Evolutionary conservation across 2,113 vertebrate species (phyloP).

Genomic region (Serinus canaria): DNA sequence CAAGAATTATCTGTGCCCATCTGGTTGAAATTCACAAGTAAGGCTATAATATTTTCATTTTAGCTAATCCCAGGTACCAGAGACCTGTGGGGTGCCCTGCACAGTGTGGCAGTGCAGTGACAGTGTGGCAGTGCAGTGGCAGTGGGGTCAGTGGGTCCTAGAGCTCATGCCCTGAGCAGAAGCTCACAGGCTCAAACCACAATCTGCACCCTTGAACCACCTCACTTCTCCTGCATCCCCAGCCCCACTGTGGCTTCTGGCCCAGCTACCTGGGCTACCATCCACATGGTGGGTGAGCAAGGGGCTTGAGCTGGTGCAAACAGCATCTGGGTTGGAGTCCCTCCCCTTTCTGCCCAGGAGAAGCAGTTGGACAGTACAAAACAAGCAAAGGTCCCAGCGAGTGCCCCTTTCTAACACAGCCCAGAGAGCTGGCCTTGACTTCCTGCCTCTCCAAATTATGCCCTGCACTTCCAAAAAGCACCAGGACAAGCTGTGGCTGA

Average conservation of each 20-base stretch:
- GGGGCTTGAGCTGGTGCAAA: neutral
- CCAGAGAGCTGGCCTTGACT: slow-evolving; percentile 5
- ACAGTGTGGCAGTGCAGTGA: neutral
- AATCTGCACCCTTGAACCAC: neutral
- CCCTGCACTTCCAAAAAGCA: slow-evolving; percentile 46
- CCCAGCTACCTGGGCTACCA: neutral
- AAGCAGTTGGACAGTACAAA: neutral
- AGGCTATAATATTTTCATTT: neutral
- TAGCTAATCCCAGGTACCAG: neutral
- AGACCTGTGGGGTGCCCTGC: neutral
- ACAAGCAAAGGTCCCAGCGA: neutral
- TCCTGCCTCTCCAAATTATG: slow-evolving; percentile 57
- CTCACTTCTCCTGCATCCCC: neutral
- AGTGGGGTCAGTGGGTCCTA: accelerated
- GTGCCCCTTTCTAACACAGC: neutral
- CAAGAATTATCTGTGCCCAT: accelerated
- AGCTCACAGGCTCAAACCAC: neutral
- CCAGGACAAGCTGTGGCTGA: neutral
- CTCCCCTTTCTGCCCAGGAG: neutral
- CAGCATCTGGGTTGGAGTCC: neutral
- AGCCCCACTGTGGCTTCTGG: neutral
- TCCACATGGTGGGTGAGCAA: neutral
- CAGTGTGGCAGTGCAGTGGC: accelerated
- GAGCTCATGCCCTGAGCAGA: neutral
- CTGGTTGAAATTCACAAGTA: neutral